Evolutionary conservation across 2,888 invertebrate species (phyloP).

Genomic region (Pseudoips prasinana): DNA sequence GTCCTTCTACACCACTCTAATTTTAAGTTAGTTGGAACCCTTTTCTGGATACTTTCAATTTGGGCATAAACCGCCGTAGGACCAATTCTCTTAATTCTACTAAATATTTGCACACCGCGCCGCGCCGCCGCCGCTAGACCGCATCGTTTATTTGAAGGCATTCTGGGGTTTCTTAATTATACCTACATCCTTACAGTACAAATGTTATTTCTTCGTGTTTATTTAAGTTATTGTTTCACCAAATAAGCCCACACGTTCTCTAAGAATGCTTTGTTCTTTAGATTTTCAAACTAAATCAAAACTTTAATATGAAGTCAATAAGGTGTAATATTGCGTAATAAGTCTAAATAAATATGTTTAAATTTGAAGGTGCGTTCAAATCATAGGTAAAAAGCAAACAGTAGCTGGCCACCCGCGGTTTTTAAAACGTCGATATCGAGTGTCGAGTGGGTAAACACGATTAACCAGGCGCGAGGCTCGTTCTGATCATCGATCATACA

Average conservation of each 20-base stretch:
- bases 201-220: conserved; percentile 43
- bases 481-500: conserved; percentile 65
- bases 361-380: conserved; percentile 50
- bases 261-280: conserved; percentile 22
- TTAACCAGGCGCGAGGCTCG: conserved; percentile 56
- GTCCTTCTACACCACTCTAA: too few species aligned
- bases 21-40: too few species aligned
- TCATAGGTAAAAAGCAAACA: conserved; percentile 67
- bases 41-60: too few species aligned
- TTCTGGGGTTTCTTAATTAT: conserved; percentile 35
- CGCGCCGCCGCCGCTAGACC: too few species aligned
- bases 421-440: conserved; percentile 59
- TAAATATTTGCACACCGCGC: too few species aligned
- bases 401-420: conserved; percentile 74
- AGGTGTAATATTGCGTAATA: conserved; percentile 4
- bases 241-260: conserved; percentile 47
- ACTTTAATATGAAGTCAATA: conserved; percentile 7
- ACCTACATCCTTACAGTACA: conserved; percentile 19
- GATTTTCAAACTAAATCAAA: conserved; percentile 17
- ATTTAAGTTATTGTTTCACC: conserved; percentile 48
- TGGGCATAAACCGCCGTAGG: too few species aligned
- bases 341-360: conserved; percentile 29
- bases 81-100: too few species aligned
- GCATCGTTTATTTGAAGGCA: too few species aligned
- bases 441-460: conserved; percentile 71